Evolutionary conservation across 2,888 invertebrate genomes (phyloP).

Genomic region (Apamea monoglypha): DNA sequence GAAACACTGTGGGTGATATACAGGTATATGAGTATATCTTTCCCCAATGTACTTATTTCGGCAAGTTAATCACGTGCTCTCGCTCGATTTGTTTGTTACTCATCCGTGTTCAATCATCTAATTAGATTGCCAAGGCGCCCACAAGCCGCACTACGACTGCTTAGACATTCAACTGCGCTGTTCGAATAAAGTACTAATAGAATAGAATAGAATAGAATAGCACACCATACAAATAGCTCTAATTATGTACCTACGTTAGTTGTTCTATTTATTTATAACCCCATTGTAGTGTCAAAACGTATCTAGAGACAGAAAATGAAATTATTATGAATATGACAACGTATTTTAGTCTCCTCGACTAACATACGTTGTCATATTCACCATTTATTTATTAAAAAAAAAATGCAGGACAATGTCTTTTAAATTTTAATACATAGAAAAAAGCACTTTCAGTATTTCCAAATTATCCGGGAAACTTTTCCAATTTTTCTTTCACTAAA

Average conservation of each 20-base stretch:
- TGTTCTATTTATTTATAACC: background rate
- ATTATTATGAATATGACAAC: background rate
- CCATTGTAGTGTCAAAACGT: background rate
- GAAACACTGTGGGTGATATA: background rate
- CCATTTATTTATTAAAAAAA: no score
- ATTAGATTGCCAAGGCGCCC: constrained; percentile 67
- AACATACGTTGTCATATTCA: no score
- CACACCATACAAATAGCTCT: no score
- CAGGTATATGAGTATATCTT: background rate
- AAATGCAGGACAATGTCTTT: no score
- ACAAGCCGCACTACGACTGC: constrained; percentile 45
- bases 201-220: no score
- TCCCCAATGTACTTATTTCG: background rate
- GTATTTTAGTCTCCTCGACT: no score
- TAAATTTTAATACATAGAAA: no score
- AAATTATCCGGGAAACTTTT: no score
- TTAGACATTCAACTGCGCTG: constrained; percentile 25
- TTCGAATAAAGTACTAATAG: constrained; percentile 34
- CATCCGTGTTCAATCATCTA: constrained; percentile 37
- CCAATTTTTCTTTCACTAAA: no score
- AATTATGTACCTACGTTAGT: constrained; percentile 6
- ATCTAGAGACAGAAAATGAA: background rate
- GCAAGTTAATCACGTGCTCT: background rate
- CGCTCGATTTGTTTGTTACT: constrained; percentile 14
- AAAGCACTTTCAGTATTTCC: no score